Base-by-base conservation (phyloP, 2,113 vertebrate species). In the Hemiscyllium ocellatum region DNA sequence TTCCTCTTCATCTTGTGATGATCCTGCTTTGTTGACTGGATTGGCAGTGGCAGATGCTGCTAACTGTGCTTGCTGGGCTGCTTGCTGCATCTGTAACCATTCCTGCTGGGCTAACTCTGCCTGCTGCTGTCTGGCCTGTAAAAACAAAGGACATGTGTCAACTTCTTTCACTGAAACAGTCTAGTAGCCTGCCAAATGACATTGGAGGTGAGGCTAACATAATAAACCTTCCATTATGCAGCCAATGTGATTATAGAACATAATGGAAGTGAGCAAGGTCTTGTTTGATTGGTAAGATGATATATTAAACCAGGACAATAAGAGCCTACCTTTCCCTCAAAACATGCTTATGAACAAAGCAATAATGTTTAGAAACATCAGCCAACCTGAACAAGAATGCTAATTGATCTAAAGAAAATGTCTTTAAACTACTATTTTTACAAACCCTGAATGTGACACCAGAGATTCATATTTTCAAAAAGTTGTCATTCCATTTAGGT, bases 21-120 rank as follows among this genome's bases (percentile, higher is more conserved):
- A 99, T 76, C 98, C 98, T 70, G 99, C 98, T 97, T 99, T 99
- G 96, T 99, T 98, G 96, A 98, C 98, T 52, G 98, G 98, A 94
- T 98, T 99, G 97, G 98, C 98, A 78, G 99, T 99, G 69, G 99
- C 98, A 8, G 94, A 95, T 72, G 99, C 98, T 66, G 98, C 99
- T 96, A 99, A 98, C 97, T 99, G 99, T 26, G 99, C 99, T 97
- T 99, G 99, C 91, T 99, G 99, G 87, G 99, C 99, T 0, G 99
- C 99, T 97, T 99, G 99, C 96, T 99, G 99, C 99, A 99, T 99
- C 97, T 99, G 99, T 97, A 99, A 97, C 99, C 99, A 99, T 96
- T 99, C 99, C 97, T 99, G 99, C 96, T 99, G 99, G 56, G 99
- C 99, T 47, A 99, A 97, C 97, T 99, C 99, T 50, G 99, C 99